Evolutionary conservation across 2,113 vertebrate species (phyloP), one percentile per base, ranked within the genome.

Genomic region (Phylloscopus whistleri): DNA sequence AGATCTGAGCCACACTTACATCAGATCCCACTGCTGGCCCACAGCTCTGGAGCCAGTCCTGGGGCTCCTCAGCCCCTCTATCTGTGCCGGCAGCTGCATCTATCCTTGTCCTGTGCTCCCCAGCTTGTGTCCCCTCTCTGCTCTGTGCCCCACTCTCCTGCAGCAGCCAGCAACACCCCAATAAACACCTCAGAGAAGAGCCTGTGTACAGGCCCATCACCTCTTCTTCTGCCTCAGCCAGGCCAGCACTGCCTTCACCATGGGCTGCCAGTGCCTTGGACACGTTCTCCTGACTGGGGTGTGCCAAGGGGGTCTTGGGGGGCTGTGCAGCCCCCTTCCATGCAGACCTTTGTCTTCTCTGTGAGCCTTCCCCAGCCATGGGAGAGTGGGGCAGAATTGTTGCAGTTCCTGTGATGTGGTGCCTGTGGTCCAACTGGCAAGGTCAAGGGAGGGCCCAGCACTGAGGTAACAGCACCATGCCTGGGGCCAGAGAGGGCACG

Each of bases 251-350:
- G 27, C 35, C 39, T 59, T 17, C 22, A 13, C 41, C 24, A 6
- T 12, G 46, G 39, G 7, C 46, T 56, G 33, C 44, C 44, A 31
- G 53, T 43, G 53, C 35, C 39, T 37, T 13, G 48, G 72, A 48
- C 18, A 17, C 0, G 2, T 75, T 56, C 35, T 72, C 3, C n/a
- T 52, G 35, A 33, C 3, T 12, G 2, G 28, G 26, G 12, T 1
- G 2, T 49, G 19, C 43, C 1, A 2, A 11, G 19, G 53, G 8
- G 1, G 5, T 3, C 0, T 4, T 48, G 23, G 30, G n/a, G 33
- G 19, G 16, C 35, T 22, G 9, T 60, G 46, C 62, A 60, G 30
- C 16, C 48, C n/a, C 58, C 20, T 21, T 56, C 41, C 41, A 4
- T 2, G 4, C 53, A 60, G 35, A 37, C 41, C 27, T 13, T 23